phyloP scores from a whole-genome alignment of 2,113 vertebrate species.

The Tenebrosternarchus preto region DNA sequence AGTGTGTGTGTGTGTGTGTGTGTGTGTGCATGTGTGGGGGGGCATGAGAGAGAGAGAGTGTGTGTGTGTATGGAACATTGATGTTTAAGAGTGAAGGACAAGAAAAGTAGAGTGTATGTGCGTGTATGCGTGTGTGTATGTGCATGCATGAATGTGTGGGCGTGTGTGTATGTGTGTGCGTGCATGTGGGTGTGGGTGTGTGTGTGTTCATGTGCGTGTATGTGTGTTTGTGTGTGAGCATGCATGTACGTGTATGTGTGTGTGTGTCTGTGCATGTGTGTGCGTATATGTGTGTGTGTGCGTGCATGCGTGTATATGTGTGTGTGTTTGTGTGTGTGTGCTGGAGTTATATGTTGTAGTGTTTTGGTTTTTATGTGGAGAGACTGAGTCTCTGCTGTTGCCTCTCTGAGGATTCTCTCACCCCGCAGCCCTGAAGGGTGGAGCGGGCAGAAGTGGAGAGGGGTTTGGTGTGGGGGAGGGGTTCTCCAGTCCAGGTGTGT shows the following conservation, averaged over 20 bases:
- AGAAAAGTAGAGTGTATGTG: conserved; percentile 18
- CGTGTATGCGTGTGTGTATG: not conserved
- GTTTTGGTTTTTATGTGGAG: not conserved
- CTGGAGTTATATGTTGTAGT: not conserved
- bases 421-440: not conserved
- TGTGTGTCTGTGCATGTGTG: not conserved
- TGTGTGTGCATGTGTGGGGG: no score
- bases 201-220: no score
- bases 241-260: conserved; percentile 25
- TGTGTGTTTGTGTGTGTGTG: not conserved
- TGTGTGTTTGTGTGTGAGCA: not conserved
- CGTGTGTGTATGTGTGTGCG: no score
- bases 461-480: conserved; percentile 37
- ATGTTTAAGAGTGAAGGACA: conserved; percentile 1
- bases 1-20: not conserved
- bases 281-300: no score
- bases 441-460: no score
- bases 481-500: conserved; percentile 70
- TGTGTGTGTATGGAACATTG: no score
- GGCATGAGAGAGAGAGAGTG: not conserved
- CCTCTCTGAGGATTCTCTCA: not conserved
- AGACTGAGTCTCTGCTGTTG: not conserved
- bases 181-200: not conserved
- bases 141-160: no score
- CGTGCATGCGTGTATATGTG: no score